These are phyloP conservation scores for Scolopax mira DNA, from an alignment of 2,113 vertebrate genomes.

Conservation along the genomic window DNA sequence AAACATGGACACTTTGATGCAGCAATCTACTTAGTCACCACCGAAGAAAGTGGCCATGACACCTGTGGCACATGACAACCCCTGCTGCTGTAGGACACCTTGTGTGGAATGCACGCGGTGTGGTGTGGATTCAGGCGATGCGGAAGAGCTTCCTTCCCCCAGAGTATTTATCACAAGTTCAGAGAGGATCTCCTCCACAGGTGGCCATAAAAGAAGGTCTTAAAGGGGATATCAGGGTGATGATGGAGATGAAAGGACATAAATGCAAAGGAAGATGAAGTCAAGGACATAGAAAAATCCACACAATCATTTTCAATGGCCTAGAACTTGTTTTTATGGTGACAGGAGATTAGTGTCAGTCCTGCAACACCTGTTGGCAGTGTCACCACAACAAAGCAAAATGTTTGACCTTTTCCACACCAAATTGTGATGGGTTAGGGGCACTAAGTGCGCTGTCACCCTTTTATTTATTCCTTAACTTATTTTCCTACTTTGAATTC, in stretches of 20 bases:
- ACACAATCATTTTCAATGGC: not conserved
- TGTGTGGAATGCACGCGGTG: fast-evolving
- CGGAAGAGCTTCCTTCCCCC: not conserved
- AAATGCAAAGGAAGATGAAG: not conserved
- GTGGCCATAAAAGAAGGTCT: not conserved
- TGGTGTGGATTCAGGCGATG: not conserved
- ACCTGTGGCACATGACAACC: not conserved
- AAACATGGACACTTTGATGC: not conserved
- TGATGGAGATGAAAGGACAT: not conserved
- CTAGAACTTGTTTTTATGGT: not conserved
- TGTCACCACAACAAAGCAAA: not conserved
- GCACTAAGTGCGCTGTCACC: not conserved
- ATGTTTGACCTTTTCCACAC: not conserved
- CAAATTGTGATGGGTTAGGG: not conserved
- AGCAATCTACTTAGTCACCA: not conserved
- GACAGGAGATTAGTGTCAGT: not conserved
- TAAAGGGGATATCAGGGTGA: not conserved
- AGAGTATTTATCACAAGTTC: not conserved
- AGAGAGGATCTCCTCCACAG: not conserved
- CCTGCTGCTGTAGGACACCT: not conserved
- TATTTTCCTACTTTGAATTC: not conserved
- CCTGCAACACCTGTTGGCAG: not conserved
- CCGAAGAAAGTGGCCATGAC: not conserved
- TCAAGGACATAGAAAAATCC: not conserved
- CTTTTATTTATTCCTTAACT: not conserved